Percentiles rank a stretch among this genome's conserved stretches.
phyloP scores from a whole-genome alignment of 2,797 vertebrate genomes.

The Cacajao melanocephalus region DNA sequence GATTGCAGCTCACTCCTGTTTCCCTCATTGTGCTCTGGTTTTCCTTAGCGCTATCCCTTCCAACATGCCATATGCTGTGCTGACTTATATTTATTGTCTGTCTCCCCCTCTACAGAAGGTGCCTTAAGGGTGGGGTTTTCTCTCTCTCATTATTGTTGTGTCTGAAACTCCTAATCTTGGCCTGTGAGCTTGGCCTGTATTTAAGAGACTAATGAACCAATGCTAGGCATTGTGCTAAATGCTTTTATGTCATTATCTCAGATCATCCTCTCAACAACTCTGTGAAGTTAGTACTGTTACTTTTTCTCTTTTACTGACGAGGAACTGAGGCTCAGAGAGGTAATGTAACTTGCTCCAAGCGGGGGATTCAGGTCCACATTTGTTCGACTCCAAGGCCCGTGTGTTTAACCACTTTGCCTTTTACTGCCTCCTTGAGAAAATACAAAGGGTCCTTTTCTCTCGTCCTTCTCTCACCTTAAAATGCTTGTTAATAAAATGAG shows the following conservation, averaged over 20 bases:
- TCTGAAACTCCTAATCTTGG: not conserved
- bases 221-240: not conserved
- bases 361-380: not conserved
- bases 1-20: not conserved
- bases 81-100: not conserved
- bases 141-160: not conserved
- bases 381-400: not conserved
- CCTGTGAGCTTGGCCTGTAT: not conserved
- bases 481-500: not conserved
- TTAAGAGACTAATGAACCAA: not conserved
- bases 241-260: not conserved
- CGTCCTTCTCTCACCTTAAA: not conserved
- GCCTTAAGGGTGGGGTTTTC: not conserved
- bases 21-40: no score
- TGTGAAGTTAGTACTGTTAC: not conserved
- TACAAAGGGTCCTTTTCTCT: not conserved
- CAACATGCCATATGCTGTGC: not conserved
- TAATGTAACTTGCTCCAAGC: not conserved
- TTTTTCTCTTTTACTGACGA: not conserved
- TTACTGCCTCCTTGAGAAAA: conserved; percentile 25
- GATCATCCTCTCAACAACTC: not conserved
- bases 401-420: not conserved
- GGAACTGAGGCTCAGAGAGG: not conserved
- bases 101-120: not conserved
- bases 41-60: not conserved